These are phyloP conservation scores for Stichopus chloronotus DNA, from an alignment of 35 echinoderm and acorn worm species.

Conservation along the genomic window DNA sequence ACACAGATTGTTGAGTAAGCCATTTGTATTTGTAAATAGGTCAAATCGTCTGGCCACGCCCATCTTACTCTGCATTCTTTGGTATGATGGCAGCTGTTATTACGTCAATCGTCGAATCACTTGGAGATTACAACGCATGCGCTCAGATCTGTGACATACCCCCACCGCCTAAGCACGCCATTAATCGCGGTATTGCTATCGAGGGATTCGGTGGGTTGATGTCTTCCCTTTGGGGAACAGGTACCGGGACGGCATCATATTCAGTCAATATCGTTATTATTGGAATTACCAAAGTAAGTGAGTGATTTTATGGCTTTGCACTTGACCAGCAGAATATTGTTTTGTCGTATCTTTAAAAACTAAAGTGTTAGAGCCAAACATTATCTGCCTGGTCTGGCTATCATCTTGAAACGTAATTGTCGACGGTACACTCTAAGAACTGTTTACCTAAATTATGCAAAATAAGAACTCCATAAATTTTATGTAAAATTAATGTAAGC, in stretches of 20 bases:
- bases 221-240: conserved; percentile 14
- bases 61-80: not conserved
- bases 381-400: too few relatives aligned
- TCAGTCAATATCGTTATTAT: not conserved
- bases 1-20: too few relatives aligned
- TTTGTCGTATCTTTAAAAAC: too few relatives aligned
- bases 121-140: conserved; percentile 50
- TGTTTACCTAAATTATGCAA: too few relatives aligned
- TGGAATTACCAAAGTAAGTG: conserved; percentile 36
- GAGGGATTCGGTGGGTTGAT: conserved; percentile 18
- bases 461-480: too few relatives aligned
- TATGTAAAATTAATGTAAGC: too few relatives aligned
- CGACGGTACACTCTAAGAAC: too few relatives aligned
- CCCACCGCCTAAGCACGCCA: conserved; percentile 7
- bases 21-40: not conserved
- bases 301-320: not conserved
- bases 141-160: conserved; percentile 5
- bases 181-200: conserved; percentile 38
- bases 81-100: conserved; percentile 17
- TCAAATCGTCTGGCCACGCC: not conserved
- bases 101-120: conserved; percentile 35
- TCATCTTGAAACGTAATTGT: too few relatives aligned
- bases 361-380: too few relatives aligned
- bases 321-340: not conserved
- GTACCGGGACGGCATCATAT: conserved; percentile 1